A percentile compares a stretch with the other conserved stretches of the same genome.
Conservation (phyloP, 1,140 invertebrate genomes). For the Pinna nobilis region DNA sequence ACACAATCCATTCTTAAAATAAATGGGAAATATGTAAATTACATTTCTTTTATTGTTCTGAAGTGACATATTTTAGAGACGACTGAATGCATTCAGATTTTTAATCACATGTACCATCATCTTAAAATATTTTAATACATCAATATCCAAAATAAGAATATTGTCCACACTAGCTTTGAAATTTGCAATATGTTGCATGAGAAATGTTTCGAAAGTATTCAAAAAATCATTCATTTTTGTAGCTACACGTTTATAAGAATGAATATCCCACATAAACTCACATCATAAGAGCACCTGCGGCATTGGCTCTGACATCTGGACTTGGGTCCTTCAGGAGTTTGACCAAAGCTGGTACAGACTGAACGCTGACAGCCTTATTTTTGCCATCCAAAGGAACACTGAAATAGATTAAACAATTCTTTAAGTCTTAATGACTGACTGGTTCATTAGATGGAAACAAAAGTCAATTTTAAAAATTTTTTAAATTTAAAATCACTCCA, state of each 20-base stretch:
- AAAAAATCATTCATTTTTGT: background rate
- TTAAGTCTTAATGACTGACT: too few species aligned
- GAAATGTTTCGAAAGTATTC: background rate
- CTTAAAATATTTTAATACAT: too few species aligned
- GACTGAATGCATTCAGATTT: too few species aligned
- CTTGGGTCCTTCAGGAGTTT: constrained; percentile 63
- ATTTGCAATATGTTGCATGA: background rate
- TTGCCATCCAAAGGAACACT: constrained; percentile 74
- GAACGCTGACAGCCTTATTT: constrained; percentile 71
- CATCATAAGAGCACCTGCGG: constrained; percentile 73
- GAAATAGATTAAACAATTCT: constrained; percentile 22
- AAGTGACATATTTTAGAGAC: too few species aligned
- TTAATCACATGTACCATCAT: too few species aligned
- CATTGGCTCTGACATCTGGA: constrained; percentile 69
- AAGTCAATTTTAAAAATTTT: too few species aligned
- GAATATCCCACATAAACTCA: constrained; percentile 47
- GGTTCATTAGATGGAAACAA: too few species aligned
- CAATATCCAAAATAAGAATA: too few species aligned
- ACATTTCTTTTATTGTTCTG: too few species aligned
- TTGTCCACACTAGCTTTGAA: background rate
- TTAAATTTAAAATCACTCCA: too few species aligned
- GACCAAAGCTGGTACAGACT: constrained; percentile 65
- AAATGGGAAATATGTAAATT: background rate
- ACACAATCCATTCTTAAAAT: too few species aligned
- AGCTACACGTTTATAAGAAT: too few species aligned